Conservation (phyloP, 2,113 vertebrate genomes). For the Pseudorasbora parva region DNA sequence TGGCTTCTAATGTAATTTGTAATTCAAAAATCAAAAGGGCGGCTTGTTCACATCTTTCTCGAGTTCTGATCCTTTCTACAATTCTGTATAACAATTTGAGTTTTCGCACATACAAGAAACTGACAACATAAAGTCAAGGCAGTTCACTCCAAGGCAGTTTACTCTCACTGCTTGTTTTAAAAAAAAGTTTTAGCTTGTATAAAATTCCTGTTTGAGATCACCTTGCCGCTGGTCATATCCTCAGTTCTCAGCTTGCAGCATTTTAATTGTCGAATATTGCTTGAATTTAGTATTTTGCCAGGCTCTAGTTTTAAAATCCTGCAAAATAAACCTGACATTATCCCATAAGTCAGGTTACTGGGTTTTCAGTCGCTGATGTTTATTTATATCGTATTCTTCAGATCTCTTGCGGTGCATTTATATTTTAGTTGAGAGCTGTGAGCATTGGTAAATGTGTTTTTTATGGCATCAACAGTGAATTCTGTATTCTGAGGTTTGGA, state of each 20-base stretch:
- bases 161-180: neutral
- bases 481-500: neutral
- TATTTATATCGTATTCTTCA: slow-evolving; percentile 13
- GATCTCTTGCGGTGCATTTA: slow-evolving; percentile 2
- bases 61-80: neutral
- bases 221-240: slow-evolving; percentile 24
- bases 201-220: slow-evolving; percentile 25
- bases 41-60: neutral
- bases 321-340: slow-evolving; percentile 19
- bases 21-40: neutral
- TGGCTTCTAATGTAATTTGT: slow-evolving; percentile 2
- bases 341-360: neutral
- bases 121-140: neutral
- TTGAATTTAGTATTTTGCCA: neutral
- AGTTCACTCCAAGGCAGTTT: neutral
- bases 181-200: neutral
- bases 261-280: slow-evolving; percentile 1
- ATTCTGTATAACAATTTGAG: neutral
- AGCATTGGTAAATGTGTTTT: slow-evolving; percentile 20
- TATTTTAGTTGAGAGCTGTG: neutral
- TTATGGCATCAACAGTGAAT: neutral
- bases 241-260: slow-evolving; percentile 11
- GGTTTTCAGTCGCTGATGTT: neutral
- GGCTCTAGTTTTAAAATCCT: neutral
- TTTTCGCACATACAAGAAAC: slow-evolving; percentile 9